Evolutionary conservation across 2,113 vertebrate genomes (phyloP).

Genomic region (Otocyon megalotis): DNA sequence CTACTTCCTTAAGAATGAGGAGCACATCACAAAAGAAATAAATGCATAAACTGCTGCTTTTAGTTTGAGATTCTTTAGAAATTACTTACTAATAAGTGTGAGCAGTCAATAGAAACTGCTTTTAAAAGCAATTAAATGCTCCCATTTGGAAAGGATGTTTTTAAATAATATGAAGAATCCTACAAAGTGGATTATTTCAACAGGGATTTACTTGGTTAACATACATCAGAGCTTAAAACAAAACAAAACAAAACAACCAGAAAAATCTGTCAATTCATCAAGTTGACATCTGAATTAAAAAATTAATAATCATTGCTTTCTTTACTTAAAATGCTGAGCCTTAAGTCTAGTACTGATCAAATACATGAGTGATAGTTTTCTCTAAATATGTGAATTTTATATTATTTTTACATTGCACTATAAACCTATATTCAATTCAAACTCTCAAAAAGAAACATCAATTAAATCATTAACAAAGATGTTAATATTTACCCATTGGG

Average conservation of each 20-base stretch:
- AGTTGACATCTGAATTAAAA: background rate
- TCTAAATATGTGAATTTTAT: background rate
- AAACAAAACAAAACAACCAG: no score
- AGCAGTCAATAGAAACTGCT: constrained; percentile 1
- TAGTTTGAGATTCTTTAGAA: constrained; percentile 30
- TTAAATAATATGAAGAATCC: background rate
- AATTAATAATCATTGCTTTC: background rate
- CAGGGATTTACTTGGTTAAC: background rate
- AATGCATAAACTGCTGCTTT: background rate
- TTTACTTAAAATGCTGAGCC: background rate
- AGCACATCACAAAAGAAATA: background rate
- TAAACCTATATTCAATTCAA: constrained; percentile 11
- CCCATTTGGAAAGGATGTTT: constrained; percentile 33
- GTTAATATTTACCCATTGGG: background rate
- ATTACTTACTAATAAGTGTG: background rate
- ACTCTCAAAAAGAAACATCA: background rate
- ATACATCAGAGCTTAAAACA: background rate
- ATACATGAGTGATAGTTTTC: background rate
- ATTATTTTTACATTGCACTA: background rate
- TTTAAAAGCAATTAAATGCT: background rate
- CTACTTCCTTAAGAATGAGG: background rate
- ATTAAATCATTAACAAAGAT: background rate
- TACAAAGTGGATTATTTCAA: background rate
- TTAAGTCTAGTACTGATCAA: background rate
- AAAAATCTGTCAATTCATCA: background rate